Percentiles rank a stretch among this genome's conserved stretches.
Conservation (phyloP, 2,797 vertebrate species). For the Myoxocephalus aenaeus region DNA sequence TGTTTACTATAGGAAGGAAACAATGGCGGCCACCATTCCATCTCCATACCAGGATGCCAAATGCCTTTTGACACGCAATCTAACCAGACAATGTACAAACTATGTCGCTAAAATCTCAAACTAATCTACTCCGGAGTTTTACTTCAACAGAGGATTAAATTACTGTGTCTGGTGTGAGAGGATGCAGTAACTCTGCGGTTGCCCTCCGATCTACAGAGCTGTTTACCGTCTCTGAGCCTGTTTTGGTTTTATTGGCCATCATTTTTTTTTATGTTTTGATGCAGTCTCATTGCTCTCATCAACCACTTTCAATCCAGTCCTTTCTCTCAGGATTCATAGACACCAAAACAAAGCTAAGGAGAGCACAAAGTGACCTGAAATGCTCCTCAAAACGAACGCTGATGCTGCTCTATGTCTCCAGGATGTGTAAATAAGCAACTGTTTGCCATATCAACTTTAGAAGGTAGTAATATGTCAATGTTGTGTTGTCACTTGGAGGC, state of each 20-base stretch:
- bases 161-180: neutral
- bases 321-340: neutral
- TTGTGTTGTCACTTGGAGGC: neutral
- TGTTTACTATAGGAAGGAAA: neutral
- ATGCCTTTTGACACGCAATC: neutral
- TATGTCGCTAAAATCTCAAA: neutral
- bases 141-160: neutral
- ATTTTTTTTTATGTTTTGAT: neutral
- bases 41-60: neutral
- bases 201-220: too few relatives aligned
- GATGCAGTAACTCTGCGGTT: neutral
- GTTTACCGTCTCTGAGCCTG: too few relatives aligned
- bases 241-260: neutral
- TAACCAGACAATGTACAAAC: neutral
- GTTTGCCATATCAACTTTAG: too few relatives aligned
- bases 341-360: neutral
- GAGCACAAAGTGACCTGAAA: neutral
- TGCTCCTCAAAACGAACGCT: too few relatives aligned
- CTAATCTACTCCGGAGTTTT: neutral
- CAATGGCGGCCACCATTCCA: neutral
- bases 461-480: neutral
- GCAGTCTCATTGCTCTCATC: neutral
- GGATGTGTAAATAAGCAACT: too few relatives aligned
- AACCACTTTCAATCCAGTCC: neutral
- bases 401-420: too few relatives aligned